phyloP scores from a whole-genome alignment of 2,888 invertebrate species.

The Apotomis betuletana region DNA sequence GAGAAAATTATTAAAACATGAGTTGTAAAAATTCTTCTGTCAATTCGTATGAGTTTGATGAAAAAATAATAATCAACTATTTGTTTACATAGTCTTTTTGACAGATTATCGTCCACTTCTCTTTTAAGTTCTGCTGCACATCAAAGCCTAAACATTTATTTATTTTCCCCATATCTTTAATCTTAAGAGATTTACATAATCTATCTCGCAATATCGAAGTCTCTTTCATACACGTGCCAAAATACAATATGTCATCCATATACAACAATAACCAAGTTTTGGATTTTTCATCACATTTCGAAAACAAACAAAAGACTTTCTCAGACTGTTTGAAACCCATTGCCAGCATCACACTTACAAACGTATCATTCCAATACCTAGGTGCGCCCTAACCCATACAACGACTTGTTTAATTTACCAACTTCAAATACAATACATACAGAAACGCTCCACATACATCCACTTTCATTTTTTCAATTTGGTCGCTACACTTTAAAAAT shows the following conservation, averaged over 20 bases:
- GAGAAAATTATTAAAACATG: no score
- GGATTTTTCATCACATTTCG: not conserved
- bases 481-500: not conserved
- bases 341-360: not conserved
- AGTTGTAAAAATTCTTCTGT: no score
- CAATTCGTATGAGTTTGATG: no score
- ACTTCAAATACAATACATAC: no score
- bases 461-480: not conserved
- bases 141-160: not conserved
- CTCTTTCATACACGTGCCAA: no score
- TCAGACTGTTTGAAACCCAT: not conserved
- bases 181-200: not conserved
- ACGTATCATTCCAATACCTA: not conserved
- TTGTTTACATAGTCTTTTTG: no score
- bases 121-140: no score
- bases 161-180: not conserved
- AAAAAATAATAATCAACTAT: no score
- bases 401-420: constrained; percentile 1
- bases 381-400: constrained; percentile 1
- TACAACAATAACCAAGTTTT: not conserved
- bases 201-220: not conserved
- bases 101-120: no score
- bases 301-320: not conserved
- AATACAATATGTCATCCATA: not conserved
- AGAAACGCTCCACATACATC: not conserved